Evolutionary conservation across 2,888 invertebrate species (phyloP).

Genomic region (Philhelius pedissequus): DNA sequence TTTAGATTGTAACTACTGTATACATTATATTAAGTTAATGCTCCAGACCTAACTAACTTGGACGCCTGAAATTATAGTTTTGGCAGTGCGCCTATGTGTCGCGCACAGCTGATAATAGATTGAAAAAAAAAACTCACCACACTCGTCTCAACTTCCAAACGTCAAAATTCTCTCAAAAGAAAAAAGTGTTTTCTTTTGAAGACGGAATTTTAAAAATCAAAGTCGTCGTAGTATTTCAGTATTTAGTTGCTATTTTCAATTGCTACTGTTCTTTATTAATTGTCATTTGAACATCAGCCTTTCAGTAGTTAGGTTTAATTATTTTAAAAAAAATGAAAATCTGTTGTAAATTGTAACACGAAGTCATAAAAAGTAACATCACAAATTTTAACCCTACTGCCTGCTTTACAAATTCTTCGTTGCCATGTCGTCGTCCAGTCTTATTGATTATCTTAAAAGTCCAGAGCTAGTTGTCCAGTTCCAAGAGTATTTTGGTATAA

Average conservation of each 20-base stretch:
- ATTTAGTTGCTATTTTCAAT: background rate
- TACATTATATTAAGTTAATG: no score
- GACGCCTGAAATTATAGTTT: no score
- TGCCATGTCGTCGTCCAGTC: constrained; percentile 57
- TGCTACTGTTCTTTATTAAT: background rate
- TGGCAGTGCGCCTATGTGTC: background rate
- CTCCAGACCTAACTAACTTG: no score
- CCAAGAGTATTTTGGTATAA: constrained; percentile 89
- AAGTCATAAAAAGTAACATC: background rate
- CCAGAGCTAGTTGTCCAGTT: constrained; percentile 88
- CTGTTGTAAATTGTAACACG: constrained; percentile 6
- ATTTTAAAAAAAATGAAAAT: constrained; percentile 17
- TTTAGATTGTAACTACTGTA: no score
- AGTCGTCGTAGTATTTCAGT: background rate
- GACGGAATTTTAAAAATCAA: background rate
- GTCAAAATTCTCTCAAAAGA: background rate
- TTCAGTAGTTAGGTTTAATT: background rate
- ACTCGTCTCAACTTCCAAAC: background rate
- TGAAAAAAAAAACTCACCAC: background rate
- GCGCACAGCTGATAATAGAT: background rate
- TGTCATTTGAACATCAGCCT: background rate
- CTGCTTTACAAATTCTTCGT: background rate
- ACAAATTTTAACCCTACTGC: background rate
- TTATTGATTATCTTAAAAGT: constrained; percentile 86
- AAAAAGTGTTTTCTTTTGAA: constrained; percentile 31